Base-by-base conservation (phyloP, 2,113 vertebrate species). In the Aramus guarauna region DNA sequence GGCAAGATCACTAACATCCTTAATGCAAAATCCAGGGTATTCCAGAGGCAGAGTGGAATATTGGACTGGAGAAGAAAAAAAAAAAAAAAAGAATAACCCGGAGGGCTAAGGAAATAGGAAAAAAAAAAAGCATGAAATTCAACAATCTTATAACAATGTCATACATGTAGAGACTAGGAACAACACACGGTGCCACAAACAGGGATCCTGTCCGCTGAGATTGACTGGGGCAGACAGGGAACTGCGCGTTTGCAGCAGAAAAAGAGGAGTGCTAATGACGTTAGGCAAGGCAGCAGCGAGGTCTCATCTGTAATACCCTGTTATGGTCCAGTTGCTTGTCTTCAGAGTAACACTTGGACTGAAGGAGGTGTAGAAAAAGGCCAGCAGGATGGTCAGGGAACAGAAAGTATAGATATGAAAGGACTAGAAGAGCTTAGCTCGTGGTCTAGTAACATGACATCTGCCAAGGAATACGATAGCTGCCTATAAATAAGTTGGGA, bases 401-500 rank as follows among this genome's bases (percentile, higher is more conserved):
- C 69, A 78, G 73, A 72, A 15, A 45, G 32, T 37, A 9, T 9
- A 45, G 73, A 68, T 68, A 37, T 0, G 0, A 60, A 85, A 91
- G 47, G 39, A 67, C 48, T 83, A n/a, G 58, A 76, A 85, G 71
- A 79, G 41, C 19, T 77, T 58, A 68, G 87, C 8, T 93, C 5
- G 0, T 85, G 45, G 32, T 85, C 59, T 58, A 5, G 1, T 85
- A 76, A 85, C 32, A 27, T 0, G 0, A 39, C 2, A 1, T 91
- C 86, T 91, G 87, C 74, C 90, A 95, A 93, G 96, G 82, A 93
- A 96, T 80, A 76, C 0, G 92, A 96, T 96, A 92, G 67, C 59
- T 77, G 41, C 71, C 93, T 95, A 95, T 94, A 94, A 97, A 97
- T 97, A 97, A 90, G 4, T 48, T 36, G 41, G 59, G 60, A 66